phyloP scores from a whole-genome alignment of 1,140 invertebrate genomes.

The Laupala kohalensis region DNA sequence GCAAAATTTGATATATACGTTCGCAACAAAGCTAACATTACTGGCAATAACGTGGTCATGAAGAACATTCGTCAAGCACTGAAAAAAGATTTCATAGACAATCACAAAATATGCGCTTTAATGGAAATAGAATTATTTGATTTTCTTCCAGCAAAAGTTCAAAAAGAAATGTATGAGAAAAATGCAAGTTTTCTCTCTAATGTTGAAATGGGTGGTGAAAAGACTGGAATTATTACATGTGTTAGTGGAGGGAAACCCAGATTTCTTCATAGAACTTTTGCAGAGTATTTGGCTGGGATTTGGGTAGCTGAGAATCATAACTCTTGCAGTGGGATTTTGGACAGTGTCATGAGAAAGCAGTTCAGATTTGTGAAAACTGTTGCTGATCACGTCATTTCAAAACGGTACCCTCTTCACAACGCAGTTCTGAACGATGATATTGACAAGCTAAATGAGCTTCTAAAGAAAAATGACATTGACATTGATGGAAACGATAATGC shows the following conservation, averaged over 20 bases:
- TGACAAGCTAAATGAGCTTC: background rate
- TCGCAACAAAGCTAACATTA: background rate
- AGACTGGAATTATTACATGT: background rate
- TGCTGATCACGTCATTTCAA: background rate
- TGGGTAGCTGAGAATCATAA: background rate
- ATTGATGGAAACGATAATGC: background rate
- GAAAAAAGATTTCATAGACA: background rate
- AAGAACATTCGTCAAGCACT: background rate
- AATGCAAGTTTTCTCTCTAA: background rate
- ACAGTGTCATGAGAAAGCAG: background rate
- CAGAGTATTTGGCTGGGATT: background rate
- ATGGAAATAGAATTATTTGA: background rate
- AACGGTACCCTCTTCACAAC: background rate
- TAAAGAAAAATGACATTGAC: background rate
- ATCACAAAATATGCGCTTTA: background rate
- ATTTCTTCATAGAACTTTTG: constrained; percentile 1
- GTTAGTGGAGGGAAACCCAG: background rate
- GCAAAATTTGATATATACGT: background rate
- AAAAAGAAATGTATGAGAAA: background rate
- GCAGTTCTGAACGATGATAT: background rate
- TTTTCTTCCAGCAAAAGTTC: background rate
- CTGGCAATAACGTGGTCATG: background rate
- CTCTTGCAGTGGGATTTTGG: background rate
- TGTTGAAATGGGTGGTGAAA: background rate
- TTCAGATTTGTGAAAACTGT: background rate